Percentiles rank a stretch among this genome's conserved stretches.
Conservation (phyloP, 2,113 vertebrate species). For the Bubalus kerabau region DNA sequence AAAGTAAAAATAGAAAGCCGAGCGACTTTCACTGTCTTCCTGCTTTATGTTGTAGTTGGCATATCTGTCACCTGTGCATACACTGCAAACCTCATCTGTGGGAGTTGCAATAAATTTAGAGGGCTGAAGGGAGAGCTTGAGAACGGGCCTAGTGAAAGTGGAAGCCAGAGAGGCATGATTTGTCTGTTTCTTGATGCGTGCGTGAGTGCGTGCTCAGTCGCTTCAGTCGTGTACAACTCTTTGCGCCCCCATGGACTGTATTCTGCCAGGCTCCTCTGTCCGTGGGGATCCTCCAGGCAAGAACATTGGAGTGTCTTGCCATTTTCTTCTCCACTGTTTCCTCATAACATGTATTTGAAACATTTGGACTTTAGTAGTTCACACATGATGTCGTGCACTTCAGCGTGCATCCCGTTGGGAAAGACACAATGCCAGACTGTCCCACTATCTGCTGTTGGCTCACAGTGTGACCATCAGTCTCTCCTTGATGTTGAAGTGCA, state of each 20-base stretch:
- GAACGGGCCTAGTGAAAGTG: not conserved
- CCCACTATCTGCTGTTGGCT: not conserved
- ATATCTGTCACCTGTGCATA: accelerated
- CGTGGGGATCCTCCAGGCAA: not conserved
- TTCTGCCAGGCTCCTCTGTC: not conserved
- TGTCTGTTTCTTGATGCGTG: not conserved
- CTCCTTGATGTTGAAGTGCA: not conserved
- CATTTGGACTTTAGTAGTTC: not conserved
- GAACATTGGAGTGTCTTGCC: not conserved
- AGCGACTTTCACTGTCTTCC: not conserved
- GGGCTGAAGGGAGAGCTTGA: not conserved
- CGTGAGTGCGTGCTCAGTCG: accelerated
- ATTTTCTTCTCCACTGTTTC: not conserved
- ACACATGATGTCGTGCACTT: not conserved
- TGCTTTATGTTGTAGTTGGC: too few relatives aligned
- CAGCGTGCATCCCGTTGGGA: accelerated
- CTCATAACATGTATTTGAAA: not conserved
- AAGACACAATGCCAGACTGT: not conserved
- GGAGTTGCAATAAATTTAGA: not conserved
- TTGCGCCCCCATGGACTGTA: not conserved
- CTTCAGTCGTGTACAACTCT: not conserved
- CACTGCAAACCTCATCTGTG: not conserved
- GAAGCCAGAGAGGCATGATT: not conserved
- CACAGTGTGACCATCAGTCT: not conserved
- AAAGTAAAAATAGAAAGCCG: not conserved